phyloP scores from a whole-genome alignment of 2,888 invertebrate species.

The Amblyteles armatorius region DNA sequence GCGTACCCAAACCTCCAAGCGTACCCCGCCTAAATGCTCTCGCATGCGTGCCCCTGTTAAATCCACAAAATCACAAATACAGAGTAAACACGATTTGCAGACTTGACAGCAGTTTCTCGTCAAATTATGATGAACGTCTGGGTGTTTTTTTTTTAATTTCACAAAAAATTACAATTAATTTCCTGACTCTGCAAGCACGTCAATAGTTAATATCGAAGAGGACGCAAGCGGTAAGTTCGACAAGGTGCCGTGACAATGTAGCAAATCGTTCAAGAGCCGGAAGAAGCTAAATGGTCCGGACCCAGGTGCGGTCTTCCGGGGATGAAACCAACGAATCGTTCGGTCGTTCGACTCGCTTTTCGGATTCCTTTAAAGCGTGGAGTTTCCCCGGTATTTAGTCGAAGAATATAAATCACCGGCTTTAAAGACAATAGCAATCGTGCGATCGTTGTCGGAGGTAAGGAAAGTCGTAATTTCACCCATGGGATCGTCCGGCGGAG shows the following conservation, averaged over 20 bases:
- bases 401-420: constrained; percentile 23
- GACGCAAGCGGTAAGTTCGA: not conserved
- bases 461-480: constrained; percentile 48
- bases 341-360: constrained; percentile 1
- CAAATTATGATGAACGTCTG: not conserved
- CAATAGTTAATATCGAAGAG: not conserved
- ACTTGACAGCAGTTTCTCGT: not conserved
- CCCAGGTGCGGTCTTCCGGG: not conserved
- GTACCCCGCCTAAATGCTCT: constrained; percentile 21
- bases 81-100: not conserved
- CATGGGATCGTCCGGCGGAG: constrained; percentile 24
- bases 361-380: not conserved
- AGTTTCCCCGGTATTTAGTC: not conserved
- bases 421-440: constrained; percentile 3
- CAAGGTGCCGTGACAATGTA: not conserved
- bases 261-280: not conserved
- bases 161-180: no score
- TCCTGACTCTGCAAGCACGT: no score
- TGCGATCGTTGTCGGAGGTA: constrained; percentile 20
- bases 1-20: constrained; percentile 12
- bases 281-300: not conserved
- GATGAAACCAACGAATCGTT: not conserved
- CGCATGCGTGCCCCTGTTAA: constrained; percentile 30
- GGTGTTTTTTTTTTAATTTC: not conserved
- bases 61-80: not conserved